These are phyloP conservation scores for Leucozona laternaria DNA, from an alignment of 2,888 invertebrate species.

Conservation along the genomic window DNA sequence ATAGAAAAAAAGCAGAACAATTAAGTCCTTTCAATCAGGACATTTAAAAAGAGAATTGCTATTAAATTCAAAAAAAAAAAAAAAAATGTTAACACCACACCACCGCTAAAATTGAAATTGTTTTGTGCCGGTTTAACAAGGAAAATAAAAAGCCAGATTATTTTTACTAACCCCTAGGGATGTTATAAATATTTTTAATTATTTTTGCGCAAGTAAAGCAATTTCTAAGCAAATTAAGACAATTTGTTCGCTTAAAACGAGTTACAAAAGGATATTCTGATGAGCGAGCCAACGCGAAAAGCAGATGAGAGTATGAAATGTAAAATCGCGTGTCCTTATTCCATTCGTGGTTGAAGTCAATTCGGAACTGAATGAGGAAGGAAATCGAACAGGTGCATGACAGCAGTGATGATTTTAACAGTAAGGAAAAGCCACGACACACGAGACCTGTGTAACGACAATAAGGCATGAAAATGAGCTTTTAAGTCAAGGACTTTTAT, in stretches of 20 bases:
- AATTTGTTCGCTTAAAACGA: slow-evolving; percentile 1
- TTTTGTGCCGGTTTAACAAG: not conserved
- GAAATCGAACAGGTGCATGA: slow-evolving; percentile 72
- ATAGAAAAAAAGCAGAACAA: slow-evolving; percentile 2
- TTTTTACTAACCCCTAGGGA: not conserved
- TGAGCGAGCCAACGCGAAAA: slow-evolving; percentile 34
- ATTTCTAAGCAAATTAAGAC: slow-evolving; percentile 16
- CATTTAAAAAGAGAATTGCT: slow-evolving; percentile 11
- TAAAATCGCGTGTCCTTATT: slow-evolving; percentile 46
- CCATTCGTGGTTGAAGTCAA: slow-evolving; percentile 51
- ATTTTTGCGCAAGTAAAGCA: slow-evolving; percentile 18
- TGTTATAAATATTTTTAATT: slow-evolving; percentile 28
- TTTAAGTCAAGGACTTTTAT: slow-evolving; percentile 4
- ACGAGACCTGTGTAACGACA: not conserved
- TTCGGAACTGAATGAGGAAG: slow-evolving; percentile 65
- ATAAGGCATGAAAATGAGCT: slow-evolving; percentile 15
- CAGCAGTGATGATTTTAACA: slow-evolving; percentile 24
- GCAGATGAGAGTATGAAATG: slow-evolving; percentile 28
- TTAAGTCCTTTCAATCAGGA: slow-evolving; percentile 41
- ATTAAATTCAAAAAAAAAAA: slow-evolving; percentile 1
- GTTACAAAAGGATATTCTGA: slow-evolving; percentile 21
- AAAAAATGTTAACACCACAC: not conserved
- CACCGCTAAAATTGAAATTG: not conserved
- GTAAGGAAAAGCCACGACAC: slow-evolving; percentile 12
- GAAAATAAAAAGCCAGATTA: slow-evolving; percentile 13